Conservation (phyloP, 2,888 invertebrate species). For the Drosophila robusta region DNA sequence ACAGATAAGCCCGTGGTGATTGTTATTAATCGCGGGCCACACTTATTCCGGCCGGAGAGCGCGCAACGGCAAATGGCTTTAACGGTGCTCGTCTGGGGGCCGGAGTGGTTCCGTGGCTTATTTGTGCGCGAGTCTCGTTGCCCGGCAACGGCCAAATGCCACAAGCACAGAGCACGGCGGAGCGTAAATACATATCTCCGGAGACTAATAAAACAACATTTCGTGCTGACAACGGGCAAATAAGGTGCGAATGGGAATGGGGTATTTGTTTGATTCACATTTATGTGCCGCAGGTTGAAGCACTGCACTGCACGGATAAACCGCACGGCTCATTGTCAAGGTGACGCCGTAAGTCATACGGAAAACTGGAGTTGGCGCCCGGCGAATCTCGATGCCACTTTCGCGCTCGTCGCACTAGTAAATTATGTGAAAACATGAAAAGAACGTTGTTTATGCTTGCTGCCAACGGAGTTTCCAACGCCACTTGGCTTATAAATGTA, state of each 20-base stretch:
- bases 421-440: constrained; percentile 60
- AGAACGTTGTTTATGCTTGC: constrained; percentile 62
- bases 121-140: constrained; percentile 47
- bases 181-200: constrained; percentile 71
- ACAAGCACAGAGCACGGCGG: constrained; percentile 51
- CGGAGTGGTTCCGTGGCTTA: constrained; percentile 45
- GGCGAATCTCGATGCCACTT: constrained; percentile 30
- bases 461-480: constrained; percentile 4
- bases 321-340: constrained; percentile 79
- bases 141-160: constrained; percentile 55
- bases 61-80: constrained; percentile 50
- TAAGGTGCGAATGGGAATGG: constrained; percentile 58
- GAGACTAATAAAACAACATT: constrained; percentile 84
- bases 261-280: constrained; percentile 66
- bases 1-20: constrained; percentile 53
- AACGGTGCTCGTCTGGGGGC: constrained; percentile 35
- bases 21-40: constrained; percentile 65
- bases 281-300: neutral
- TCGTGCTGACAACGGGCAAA: constrained; percentile 75
- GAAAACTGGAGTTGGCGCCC: constrained; percentile 8
- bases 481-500: constrained; percentile 35
- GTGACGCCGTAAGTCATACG: constrained; percentile 75
- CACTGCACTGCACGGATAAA: constrained; percentile 51
- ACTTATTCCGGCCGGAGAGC: constrained; percentile 25
- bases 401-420: constrained; percentile 39